Evolutionary conservation across 2,888 invertebrate genomes (phyloP), one percentile per base, ranked within the genome.

Genomic region (Eueremaeus valkanovi): DNA sequence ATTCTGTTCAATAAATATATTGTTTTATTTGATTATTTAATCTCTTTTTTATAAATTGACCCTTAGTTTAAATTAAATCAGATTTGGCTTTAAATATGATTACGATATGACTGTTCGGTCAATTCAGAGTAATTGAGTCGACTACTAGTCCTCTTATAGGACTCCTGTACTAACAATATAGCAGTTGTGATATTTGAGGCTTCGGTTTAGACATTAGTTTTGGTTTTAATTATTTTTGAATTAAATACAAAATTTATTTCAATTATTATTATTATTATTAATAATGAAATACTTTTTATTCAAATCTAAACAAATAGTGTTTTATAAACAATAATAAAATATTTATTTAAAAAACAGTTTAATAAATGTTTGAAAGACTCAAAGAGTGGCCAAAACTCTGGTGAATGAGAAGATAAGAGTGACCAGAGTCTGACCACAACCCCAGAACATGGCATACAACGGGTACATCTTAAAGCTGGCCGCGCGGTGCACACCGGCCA

Each of bases 391-490:
- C 81, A 96, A 86, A 80, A 96, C 93, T 83, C 95, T 88, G 77
- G 94, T 93, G 83, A 94, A 95, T 76, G 95, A 95, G 81, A 96
- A 89, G 80, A 93, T 91, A 79, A 92, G 92, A 72, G 93, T 91
- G 66, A 93, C 85, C 78, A 93, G 87, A 74, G 96, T 96, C 85
- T 95, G 95, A 78, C 95, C 95, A 73, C 94, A 90, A 75, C 96
- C 96, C 93, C 95, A 96, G 80, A 95, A 88, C 85, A 95, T 88
- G 74, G 95, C 95, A 84, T 95, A 93, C 77, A 94, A 88, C 58
- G 93, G 92, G 77, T 90, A 89, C 94, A 96, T 94, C 81, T 90
- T 89, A 83, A 93, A 87, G 83, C 90, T 90, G 73, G 94, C 92
- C 78, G 94, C 92, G 81, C 92, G 88, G 85, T 95, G 96, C 79